These are phyloP conservation scores for Gymnorhina tibicen DNA, from an alignment of 2,113 vertebrate genomes.

Conservation along the genomic window DNA sequence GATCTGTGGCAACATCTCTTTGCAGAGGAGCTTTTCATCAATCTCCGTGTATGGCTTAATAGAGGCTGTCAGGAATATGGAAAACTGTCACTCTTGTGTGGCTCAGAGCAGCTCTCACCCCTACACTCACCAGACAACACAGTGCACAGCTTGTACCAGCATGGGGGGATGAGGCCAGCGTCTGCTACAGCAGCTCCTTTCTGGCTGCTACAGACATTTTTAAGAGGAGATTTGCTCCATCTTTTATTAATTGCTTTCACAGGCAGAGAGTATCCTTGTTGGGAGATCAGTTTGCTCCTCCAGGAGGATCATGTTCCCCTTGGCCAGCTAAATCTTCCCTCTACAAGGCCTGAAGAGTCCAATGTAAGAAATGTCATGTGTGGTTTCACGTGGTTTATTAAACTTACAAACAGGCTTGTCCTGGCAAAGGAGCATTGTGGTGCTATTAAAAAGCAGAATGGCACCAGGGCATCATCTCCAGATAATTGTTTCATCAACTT, in stretches of 20 bases:
- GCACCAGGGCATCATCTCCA: constrained; percentile 1
- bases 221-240: not conserved
- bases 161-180: not conserved
- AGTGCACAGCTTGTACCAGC: not conserved
- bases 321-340: not conserved
- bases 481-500: constrained; percentile 37
- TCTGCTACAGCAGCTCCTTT: not conserved
- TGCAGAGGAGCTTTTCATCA: not conserved
- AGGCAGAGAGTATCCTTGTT: not conserved
- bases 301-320: not conserved
- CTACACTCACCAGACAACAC: not conserved
- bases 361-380: accelerated
- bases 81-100: not conserved
- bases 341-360: accelerated
- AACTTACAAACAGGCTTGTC: not conserved
- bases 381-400: not conserved
- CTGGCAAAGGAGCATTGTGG: not conserved
- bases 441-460: not conserved
- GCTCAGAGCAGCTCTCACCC: not conserved
- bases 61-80: not conserved
- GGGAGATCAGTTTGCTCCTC: not conserved
- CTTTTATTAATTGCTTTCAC: not conserved
- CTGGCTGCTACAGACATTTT: not conserved
- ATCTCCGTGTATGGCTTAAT: not conserved
- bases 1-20: not conserved